A percentile compares a stretch with the other conserved stretches of the same genome.
phyloP scores from a whole-genome alignment of 2,113 vertebrate species.

The Misgurnus mizolepis region DNA sequence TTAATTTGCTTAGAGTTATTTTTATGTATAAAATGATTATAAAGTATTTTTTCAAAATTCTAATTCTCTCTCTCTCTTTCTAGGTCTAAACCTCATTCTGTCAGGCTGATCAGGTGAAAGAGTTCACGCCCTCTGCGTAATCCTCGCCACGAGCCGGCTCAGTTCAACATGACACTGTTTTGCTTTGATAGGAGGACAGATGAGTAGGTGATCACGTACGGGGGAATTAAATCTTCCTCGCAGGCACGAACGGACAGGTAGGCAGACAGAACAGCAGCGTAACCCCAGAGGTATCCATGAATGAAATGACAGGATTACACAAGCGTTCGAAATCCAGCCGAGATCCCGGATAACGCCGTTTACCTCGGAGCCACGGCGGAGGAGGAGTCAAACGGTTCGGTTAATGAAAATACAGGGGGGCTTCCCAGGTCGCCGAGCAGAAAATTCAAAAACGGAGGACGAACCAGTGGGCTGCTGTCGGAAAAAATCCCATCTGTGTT shows the following conservation, averaged over 20 bases:
- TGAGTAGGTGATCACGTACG: constrained; percentile 35
- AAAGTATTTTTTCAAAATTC: neutral
- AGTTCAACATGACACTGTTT: constrained; percentile 27
- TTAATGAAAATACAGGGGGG: constrained; percentile 71
- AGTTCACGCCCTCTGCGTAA: neutral
- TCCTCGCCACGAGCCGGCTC: constrained; percentile 18
- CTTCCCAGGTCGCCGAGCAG: constrained; percentile 54
- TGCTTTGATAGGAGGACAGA: constrained; percentile 28
- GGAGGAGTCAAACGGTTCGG: constrained; percentile 70
- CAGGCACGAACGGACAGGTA: constrained; percentile 71
- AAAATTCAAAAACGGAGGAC: constrained; percentile 56
- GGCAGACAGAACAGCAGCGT: constrained; percentile 65
- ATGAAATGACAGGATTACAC: constrained; percentile 79
- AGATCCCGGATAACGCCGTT: constrained; percentile 76
- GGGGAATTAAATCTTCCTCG: constrained; percentile 74
- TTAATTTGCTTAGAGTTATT: too few species aligned
- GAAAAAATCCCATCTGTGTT: neutral
- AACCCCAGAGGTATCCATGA: constrained; percentile 70
- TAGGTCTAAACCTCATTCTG: neutral
- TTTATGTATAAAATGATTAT: too few species aligned
- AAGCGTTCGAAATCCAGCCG: constrained; percentile 74
- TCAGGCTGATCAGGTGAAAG: neutral
- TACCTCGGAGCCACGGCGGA: constrained; percentile 58
- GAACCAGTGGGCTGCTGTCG: neutral
- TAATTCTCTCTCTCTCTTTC: neutral